Conservation (phyloP, 2,113 vertebrate species). For the Catharus bicknelli region DNA sequence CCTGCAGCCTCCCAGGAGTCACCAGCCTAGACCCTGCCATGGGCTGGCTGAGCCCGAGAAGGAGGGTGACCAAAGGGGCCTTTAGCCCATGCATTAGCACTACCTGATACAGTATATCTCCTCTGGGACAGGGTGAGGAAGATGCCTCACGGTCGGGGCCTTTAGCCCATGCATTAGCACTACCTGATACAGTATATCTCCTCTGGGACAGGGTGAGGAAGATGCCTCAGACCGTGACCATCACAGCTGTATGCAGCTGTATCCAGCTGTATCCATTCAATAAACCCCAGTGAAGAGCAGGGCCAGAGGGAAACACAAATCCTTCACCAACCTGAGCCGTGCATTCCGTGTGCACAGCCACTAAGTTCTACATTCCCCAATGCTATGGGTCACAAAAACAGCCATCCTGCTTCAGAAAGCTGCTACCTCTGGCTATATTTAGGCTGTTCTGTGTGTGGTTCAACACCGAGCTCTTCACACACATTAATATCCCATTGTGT, state of each 20-base stretch:
- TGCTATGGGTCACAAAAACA: not conserved
- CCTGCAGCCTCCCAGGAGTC: not conserved
- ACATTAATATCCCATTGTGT: not conserved
- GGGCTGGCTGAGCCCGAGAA: not conserved
- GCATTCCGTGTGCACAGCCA: not conserved
- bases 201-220: not conserved
- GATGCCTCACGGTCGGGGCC: not conserved
- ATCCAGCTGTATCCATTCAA: not conserved
- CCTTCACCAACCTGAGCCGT: not conserved
- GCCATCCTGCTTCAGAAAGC: not conserved
- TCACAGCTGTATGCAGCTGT: slow-evolving; percentile 30
- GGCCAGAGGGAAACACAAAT: not conserved
- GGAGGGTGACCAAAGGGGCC: not conserved
- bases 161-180: not conserved
- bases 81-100: not conserved
- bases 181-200: not conserved
- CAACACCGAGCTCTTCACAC: not conserved
- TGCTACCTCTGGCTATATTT: not conserved
- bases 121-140: not conserved
- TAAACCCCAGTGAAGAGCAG: not conserved
- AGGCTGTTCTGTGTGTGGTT: not conserved
- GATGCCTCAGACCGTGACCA: not conserved
- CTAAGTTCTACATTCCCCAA: not conserved
- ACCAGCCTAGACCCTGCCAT: not conserved
- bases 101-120: not conserved